Evolutionary conservation across 2,113 vertebrate species (phyloP).

Genomic region (Megaptera novaeangliae): DNA sequence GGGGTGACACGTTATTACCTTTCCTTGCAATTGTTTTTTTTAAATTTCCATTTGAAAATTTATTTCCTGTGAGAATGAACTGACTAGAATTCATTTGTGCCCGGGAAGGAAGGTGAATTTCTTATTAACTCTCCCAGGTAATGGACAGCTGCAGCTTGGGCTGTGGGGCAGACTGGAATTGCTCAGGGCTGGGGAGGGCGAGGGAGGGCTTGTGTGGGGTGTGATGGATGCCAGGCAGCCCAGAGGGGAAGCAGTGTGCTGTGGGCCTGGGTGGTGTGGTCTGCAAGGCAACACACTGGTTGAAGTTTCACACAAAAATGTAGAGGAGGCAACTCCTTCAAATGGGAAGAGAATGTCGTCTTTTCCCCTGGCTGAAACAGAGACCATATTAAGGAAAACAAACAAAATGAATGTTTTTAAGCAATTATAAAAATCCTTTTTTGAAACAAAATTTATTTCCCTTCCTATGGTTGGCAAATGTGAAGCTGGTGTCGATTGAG

Average conservation of each 20-base stretch:
- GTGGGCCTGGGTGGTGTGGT: neutral
- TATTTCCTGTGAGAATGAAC: conserved; percentile 76
- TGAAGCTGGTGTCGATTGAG: neutral
- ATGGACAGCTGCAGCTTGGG: conserved; percentile 52
- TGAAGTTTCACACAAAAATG: conserved; percentile 21
- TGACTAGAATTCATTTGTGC: conserved; percentile 72
- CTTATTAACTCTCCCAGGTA: conserved; percentile 74
- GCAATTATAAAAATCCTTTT: neutral
- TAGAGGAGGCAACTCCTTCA: neutral
- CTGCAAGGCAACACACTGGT: neutral
- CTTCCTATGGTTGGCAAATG: neutral
- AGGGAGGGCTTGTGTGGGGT: neutral
- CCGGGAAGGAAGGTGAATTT: conserved; percentile 68
- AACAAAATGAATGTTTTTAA: neutral
- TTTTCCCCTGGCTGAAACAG: neutral
- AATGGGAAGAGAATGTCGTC: neutral
- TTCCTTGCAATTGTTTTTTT: conserved; percentile 75
- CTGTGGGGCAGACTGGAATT: conserved; percentile 40
- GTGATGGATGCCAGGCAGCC: neutral
- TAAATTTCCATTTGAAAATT: conserved; percentile 76
- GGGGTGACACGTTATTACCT: conserved; percentile 66
- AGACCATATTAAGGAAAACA: neutral
- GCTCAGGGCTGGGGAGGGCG: neutral
- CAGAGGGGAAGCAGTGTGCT: neutral
- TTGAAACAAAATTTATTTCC: neutral